Percentiles rank a stretch among this genome's conserved stretches.
Evolutionary conservation across 2,113 vertebrate genomes (phyloP).

Genomic region (Eidolon helvum): DNA sequence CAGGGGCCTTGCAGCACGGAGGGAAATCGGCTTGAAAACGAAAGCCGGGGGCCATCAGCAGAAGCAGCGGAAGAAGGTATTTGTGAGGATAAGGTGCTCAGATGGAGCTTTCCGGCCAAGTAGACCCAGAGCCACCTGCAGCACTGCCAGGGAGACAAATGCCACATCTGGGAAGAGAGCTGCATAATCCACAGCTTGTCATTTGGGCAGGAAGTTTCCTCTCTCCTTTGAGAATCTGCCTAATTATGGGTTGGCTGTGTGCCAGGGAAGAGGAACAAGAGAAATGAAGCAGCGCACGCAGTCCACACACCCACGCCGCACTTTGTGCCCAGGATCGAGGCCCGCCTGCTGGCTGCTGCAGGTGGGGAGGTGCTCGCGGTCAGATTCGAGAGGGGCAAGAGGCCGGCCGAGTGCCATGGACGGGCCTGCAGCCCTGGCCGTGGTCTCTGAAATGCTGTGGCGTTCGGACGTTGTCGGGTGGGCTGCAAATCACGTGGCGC

Average conservation of each 20-base stretch:
- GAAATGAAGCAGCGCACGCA: rapidly evolving
- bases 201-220: constrained; percentile 53
- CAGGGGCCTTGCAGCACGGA: neutral
- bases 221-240: constrained; percentile 59
- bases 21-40: neutral
- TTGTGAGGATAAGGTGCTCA: neutral
- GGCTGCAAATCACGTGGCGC: neutral
- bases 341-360: rapidly evolving
- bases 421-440: rapidly evolving
- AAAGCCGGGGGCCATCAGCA: neutral
- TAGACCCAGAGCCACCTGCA: constrained; percentile 41
- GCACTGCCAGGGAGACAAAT: constrained; percentile 53
- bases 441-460: neutral
- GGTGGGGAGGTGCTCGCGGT: neutral
- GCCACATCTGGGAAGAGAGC: constrained; percentile 59
- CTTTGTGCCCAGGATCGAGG: rapidly evolving
- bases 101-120: constrained; percentile 21
- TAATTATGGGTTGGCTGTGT: constrained; percentile 45
- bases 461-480: rapidly evolving
- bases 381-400: neutral
- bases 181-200: constrained; percentile 47
- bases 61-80: neutral
- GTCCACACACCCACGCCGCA: rapidly evolving
- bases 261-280: neutral
- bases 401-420: rapidly evolving